Evolutionary conservation across 2,113 vertebrate genomes (phyloP).

Genomic region (Setophaga kirtlandii): DNA sequence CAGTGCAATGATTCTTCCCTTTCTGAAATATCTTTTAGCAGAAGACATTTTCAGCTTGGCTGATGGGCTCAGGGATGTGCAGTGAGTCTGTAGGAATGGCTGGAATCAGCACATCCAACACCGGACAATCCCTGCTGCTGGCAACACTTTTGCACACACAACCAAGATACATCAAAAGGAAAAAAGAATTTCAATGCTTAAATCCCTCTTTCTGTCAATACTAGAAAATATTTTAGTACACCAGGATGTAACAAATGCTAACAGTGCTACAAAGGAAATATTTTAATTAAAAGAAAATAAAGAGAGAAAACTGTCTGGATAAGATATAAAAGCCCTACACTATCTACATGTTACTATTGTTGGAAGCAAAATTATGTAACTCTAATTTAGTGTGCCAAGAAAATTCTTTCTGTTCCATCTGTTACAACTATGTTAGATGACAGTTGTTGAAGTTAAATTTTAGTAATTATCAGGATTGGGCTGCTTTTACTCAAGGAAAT

Average conservation of each 20-base stretch:
- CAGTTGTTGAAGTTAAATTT: neutral
- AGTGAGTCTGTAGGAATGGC: neutral
- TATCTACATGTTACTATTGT: neutral
- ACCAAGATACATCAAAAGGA: neutral
- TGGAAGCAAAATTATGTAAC: neutral
- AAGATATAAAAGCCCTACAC: neutral
- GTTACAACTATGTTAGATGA: neutral
- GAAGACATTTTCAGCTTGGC: neutral
- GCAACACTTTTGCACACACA: neutral
- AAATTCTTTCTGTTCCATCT: neutral
- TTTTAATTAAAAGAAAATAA: neutral
- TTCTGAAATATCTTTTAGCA: neutral
- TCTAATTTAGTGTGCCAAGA: neutral
- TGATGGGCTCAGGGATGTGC: neutral
- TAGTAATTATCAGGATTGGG: neutral
- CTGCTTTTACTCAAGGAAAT: neutral
- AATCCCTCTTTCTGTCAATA: neutral
- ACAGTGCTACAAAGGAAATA: neutral
- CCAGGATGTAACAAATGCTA: neutral
- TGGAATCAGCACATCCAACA: neutral
- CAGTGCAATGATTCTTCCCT: neutral
- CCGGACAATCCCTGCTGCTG: too few relatives aligned
- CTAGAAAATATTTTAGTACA: neutral
- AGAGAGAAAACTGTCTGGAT: neutral
- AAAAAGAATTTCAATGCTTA: neutral